Evolutionary conservation across 2,797 vertebrate genomes (phyloP), one percentile per base, ranked within the genome.

Genomic region (Arremon aurantiirostris): DNA sequence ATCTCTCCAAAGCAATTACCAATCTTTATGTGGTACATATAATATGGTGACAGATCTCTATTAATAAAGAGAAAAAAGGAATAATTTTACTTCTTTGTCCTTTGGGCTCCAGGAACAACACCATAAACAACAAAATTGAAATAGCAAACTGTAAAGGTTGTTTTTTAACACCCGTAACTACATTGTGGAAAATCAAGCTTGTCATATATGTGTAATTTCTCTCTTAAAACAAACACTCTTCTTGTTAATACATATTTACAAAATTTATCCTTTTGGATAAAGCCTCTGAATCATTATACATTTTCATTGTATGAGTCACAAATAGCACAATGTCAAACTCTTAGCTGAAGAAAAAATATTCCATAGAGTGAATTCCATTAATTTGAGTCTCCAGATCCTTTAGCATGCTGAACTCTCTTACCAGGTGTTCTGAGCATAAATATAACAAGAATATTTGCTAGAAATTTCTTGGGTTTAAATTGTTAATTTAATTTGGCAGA

Each of bases 1-100:
- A 68, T 81, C 50, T 85, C 59, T 93, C 71, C 68, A 83, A 92
- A 78, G 37, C 65, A 93, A 90, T 92, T 86, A 86, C 35, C 81
- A 63, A 81, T 86, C 44, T 86, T 88, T 94, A 86, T 65, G 44
- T 81, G 41, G 12, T 66, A 69, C 61, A 86, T 90, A 88, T 79
- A 91, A 52, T 53, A 82, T 47, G 20, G 44, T 90, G 80, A 81
- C 86, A 92, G 59, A 49, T 46, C 32, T 82, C 39, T 87, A 79
- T 87, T 72, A 82, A 89, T 75, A 79, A 84, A 87, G 15, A 84
- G 35, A 50, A 79, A 63, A 85, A 85, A 79, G 3, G n/a, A 89
- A 91, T 76, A 53, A 63, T 94, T 93, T 93, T 83, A 55, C 41
- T 52, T 59, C 49, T 75, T 63, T 73, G 13, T 70, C 32, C 49